Conservation (phyloP, 2,113 vertebrate genomes). For the Thryonomys swinderianus region DNA sequence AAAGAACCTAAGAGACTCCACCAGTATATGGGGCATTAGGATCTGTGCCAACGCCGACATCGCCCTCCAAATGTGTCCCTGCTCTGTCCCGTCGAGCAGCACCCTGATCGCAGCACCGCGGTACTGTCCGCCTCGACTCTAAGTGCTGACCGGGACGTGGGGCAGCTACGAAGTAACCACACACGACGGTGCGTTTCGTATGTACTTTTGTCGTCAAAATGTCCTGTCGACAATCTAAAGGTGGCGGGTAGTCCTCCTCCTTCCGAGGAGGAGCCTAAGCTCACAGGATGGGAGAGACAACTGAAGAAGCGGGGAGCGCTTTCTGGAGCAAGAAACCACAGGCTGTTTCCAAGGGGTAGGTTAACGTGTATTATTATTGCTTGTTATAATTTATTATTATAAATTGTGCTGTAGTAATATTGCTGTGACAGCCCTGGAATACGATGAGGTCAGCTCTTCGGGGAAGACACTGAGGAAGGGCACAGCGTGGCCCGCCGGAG, state of each 20-base stretch:
- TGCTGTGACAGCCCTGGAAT: too few species aligned
- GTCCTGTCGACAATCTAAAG: rapidly evolving
- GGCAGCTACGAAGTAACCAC: background rate
- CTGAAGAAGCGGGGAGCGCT: background rate
- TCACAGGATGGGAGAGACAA: background rate
- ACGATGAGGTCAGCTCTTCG: background rate
- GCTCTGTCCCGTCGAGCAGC: rapidly evolving
- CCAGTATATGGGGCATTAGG: background rate
- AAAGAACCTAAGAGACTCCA: background rate
- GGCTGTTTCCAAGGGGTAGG: background rate
- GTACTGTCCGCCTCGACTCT: rapidly evolving
- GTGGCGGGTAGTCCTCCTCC: background rate
- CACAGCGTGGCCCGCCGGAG: background rate
- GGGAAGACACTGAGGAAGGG: background rate
- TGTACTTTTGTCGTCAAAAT: background rate
- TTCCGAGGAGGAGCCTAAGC: background rate
- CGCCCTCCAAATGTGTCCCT: background rate
- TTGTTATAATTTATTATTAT: background rate
- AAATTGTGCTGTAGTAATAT: background rate
- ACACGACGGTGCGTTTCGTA: background rate
- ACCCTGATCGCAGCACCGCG: rapidly evolving
- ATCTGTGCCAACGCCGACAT: background rate
- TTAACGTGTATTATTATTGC: too few species aligned
- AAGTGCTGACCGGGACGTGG: background rate
- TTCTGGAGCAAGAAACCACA: background rate